Base-by-base conservation (phyloP, 2,113 vertebrate species). In the Perca schrenkii region DNA sequence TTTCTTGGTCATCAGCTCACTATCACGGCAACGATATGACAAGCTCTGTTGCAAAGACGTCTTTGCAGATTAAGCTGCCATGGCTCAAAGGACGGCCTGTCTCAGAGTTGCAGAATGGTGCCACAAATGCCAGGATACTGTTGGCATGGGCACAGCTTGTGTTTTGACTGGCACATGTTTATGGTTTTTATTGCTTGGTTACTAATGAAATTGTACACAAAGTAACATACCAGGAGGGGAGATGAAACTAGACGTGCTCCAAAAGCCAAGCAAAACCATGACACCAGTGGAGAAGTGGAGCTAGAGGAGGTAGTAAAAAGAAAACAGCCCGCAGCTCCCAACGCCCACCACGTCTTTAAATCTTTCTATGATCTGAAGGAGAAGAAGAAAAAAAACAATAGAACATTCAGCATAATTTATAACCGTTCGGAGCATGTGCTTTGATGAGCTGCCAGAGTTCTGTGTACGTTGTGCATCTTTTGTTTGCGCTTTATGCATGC, bases 321-420 rank as follows among this genome's bases (percentile, higher is more conserved):
- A 86, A 89, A 80, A 91, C 85, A 91, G 84, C 91, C 89, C 3
- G 71, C 79, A 92, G 90, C 84, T 88, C 63, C 77, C 46, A 53
- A 82, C 82, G 64, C 88, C 90, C 88, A 88, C 90, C 72, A 36
- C 31, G 61, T 84, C 86, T 89, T 85, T 87, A 91, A 90, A 91
- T 91, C 85, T 79, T 40, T 80, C 90, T 71, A 40, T 89, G 89
- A 94, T 94, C 92, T 90, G 80, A 92, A 65, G 10, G 40, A 43
- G 82, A 87, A 82, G 74, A 77, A 88, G 82, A 74, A 81, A 68
- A 17, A 40, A 90, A 89, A 85, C 90, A 92, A 79, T 10, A 43
- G 82, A 79, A 81, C 57, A 85, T 88, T 89, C 84, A 82, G 83
- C 85, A 80, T 91, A 83, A 93, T 93, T 93, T 90, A 86, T 78